Percentiles rank a stretch among this genome's conserved stretches.
Evolutionary conservation across 2,797 vertebrate species (phyloP).

Genomic region (Clarias pachynema): DNA sequence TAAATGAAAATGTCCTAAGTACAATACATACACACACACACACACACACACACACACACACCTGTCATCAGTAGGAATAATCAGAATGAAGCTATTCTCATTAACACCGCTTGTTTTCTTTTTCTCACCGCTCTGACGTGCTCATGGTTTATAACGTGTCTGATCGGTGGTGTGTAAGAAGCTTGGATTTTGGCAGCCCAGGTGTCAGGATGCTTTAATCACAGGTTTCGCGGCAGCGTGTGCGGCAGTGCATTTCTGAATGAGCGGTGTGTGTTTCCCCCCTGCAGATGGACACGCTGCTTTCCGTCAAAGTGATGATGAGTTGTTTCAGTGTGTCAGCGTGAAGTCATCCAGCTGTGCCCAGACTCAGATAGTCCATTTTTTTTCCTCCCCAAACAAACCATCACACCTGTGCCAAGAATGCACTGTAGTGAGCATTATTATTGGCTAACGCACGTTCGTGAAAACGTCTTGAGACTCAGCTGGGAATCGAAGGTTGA

Average conservation of each 20-base stretch:
- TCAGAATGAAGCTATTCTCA: slow-evolving; percentile 5
- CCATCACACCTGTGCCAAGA: slow-evolving; percentile 54
- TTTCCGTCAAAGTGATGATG: slow-evolving; percentile 74
- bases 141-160: background rate
- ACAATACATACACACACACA: background rate
- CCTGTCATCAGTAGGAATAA: background rate
- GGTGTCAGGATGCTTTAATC: slow-evolving; percentile 78
- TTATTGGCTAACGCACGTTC: slow-evolving; percentile 59
- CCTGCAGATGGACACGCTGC: slow-evolving; percentile 57
- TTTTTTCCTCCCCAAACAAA: slow-evolving; percentile 15
- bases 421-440: slow-evolving; percentile 59
- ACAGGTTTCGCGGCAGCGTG: slow-evolving; percentile 50
- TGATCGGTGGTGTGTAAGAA: background rate
- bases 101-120: background rate
- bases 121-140: background rate
- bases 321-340: slow-evolving; percentile 71
- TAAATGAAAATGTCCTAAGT: too few relatives aligned
- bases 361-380: slow-evolving; percentile 31
- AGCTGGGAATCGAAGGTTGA: slow-evolving; percentile 62
- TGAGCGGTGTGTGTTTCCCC: slow-evolving; percentile 19
- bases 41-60: background rate
- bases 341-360: slow-evolving; percentile 60
- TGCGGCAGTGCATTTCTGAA: background rate
- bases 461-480: slow-evolving; percentile 44
- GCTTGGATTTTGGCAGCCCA: slow-evolving; percentile 64